A percentile compares a stretch with the other conserved stretches of the same genome.
phyloP scores from a whole-genome alignment of 1,140 invertebrate species.

The Holcopasites calliopsidis region DNA sequence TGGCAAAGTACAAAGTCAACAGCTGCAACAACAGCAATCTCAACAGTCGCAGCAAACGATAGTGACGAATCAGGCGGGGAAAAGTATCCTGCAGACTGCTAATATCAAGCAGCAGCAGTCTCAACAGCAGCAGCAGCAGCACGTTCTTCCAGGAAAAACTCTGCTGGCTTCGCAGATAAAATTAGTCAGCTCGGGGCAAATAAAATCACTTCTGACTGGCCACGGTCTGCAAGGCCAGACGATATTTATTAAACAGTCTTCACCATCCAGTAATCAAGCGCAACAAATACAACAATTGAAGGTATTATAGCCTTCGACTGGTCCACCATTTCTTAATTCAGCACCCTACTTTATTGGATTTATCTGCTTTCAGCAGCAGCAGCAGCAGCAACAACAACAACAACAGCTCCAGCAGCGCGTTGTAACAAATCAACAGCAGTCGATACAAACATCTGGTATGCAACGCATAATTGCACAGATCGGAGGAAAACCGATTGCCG shows the following conservation, averaged over 20 bases:
- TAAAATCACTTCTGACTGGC: conserved; percentile 75
- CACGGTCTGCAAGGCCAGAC: conserved; percentile 77
- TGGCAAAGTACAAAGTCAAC: conserved; percentile 69
- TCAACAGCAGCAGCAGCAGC: conserved; percentile 69
- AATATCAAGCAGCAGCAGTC: conserved; percentile 74
- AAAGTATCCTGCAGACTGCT: conserved; percentile 74
- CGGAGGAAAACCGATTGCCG: conserved; percentile 77
- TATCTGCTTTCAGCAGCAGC: conserved; percentile 32
- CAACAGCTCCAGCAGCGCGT: conserved; percentile 56
- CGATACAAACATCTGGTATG: conserved; percentile 72
- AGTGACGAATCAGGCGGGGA: conserved; percentile 73
- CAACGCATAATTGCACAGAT: conserved; percentile 78
- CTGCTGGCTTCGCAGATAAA: conserved; percentile 77
- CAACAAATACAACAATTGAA: conserved; percentile 72
- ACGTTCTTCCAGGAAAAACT: conserved; percentile 76
- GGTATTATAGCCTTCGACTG: conserved; percentile 37
- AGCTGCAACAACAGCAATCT: conserved; percentile 62
- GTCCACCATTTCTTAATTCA: not conserved
- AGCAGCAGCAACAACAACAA: conserved; percentile 63
- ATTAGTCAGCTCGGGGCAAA: conserved; percentile 76
- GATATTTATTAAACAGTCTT: conserved; percentile 78
- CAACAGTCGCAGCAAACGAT: conserved; percentile 63
- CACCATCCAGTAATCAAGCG: conserved; percentile 68
- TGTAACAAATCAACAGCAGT: conserved; percentile 63
- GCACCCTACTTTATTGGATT: too few relatives aligned